phyloP scores from a whole-genome alignment of 2,888 invertebrate genomes.

The Cerastis leucographa region DNA sequence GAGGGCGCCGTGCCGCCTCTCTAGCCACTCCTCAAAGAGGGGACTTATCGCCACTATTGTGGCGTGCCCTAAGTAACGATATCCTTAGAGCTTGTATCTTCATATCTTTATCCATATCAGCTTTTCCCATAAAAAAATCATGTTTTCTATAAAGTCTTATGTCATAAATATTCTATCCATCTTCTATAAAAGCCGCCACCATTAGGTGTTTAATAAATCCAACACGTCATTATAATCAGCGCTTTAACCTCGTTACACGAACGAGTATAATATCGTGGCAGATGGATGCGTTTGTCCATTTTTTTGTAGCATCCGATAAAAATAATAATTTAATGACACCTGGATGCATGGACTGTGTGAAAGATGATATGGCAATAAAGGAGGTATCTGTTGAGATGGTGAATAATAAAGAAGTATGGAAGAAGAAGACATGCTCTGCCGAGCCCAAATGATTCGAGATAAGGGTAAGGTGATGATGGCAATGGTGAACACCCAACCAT shows the following conservation, averaged over 20 bases:
- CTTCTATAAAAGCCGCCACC: constrained; percentile 15
- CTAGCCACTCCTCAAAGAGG: no score
- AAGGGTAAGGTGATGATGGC: no score
- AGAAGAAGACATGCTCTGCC: no score
- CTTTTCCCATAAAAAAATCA: not conserved
- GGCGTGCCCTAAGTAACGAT: not conserved
- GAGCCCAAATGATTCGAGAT: no score
- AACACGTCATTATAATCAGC: constrained; percentile 60
- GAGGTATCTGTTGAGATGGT: no score
- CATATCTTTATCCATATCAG: not conserved
- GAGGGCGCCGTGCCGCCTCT: no score
- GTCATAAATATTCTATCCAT: not conserved
- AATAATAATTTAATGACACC: not conserved
- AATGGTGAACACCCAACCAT: no score
- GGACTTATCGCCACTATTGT: no score
- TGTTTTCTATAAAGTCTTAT: not conserved
- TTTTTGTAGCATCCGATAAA: constrained; percentile 19
- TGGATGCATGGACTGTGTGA: no score
- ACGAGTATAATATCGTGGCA: constrained; percentile 31
- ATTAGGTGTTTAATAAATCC: constrained; percentile 52
- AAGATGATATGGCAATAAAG: no score
- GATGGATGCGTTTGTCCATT: constrained; percentile 40
- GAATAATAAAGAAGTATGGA: no score
- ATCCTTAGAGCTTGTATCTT: not conserved
- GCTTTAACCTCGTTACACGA: constrained; percentile 46